phyloP scores from a whole-genome alignment of 1,140 invertebrate genomes.

The Drosophila albomicans region DNA sequence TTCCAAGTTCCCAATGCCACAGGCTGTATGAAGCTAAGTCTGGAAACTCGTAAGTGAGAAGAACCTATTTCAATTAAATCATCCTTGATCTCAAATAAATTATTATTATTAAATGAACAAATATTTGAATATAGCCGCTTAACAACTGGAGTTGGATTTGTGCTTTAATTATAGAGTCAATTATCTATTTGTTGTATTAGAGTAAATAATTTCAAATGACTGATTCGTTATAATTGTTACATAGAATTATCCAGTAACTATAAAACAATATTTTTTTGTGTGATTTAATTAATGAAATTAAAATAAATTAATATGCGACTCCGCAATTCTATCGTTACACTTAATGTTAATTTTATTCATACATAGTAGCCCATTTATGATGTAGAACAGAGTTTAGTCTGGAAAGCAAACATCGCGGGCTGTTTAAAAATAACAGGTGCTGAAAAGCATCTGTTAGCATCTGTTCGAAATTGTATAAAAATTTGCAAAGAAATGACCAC shows the following conservation, averaged over 20 bases:
- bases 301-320: constrained; percentile 3
- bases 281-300: too few species aligned
- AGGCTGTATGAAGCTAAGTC: constrained; percentile 75
- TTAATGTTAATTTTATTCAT: too few species aligned
- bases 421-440: constrained; percentile 1
- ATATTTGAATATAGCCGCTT: too few species aligned
- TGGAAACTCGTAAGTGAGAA: constrained; percentile 69
- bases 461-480: too few species aligned
- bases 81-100: constrained; percentile 43
- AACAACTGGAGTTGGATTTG: neutral
- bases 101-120: constrained; percentile 23
- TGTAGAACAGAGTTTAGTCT: neutral
- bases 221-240: neutral
- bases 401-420: neutral
- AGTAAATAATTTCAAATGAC: neutral
- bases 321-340: constrained; percentile 1
- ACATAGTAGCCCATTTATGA: too few species aligned
- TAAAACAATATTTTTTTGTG: too few species aligned
- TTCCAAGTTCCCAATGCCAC: constrained; percentile 71
- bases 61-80: neutral
- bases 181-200: neutral
- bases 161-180: neutral
- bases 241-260: too few species aligned
- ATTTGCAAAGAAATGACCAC: neutral
- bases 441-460: neutral